Evolutionary conservation across 2,888 invertebrate species (phyloP).

Genomic region (Watsonalla cultraria): DNA sequence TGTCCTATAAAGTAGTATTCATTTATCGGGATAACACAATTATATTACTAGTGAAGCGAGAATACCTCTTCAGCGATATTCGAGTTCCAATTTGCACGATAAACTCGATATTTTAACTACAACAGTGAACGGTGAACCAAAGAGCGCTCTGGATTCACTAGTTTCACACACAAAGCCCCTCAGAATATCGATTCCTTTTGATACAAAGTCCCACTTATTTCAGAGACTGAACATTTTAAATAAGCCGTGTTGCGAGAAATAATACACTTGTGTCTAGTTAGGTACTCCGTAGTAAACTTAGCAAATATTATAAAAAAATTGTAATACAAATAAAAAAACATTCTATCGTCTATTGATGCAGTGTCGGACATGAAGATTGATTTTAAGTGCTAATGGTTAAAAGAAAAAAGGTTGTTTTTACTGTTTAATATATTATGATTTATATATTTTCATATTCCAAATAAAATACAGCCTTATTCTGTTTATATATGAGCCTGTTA

Average conservation of each 20-base stretch:
- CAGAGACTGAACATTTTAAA: background rate
- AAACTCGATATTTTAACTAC: background rate
- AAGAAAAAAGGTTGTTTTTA: too few relatives aligned
- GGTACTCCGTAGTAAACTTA: too few relatives aligned
- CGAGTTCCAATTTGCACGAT: background rate
- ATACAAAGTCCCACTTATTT: background rate
- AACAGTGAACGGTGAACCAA: background rate
- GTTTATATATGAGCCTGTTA: slow-evolving; percentile 63
- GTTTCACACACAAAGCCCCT: background rate
- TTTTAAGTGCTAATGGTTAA: too few relatives aligned
- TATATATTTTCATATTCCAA: slow-evolving; percentile 20
- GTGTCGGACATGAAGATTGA: too few relatives aligned
- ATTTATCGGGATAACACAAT: too few relatives aligned
- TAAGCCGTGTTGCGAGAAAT: background rate
- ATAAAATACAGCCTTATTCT: slow-evolving; percentile 51
- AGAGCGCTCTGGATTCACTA: background rate
- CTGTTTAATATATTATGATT: slow-evolving; percentile 17
- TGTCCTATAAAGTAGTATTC: too few relatives aligned
- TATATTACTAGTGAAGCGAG: background rate
- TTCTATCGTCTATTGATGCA: too few relatives aligned
- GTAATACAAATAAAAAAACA: too few relatives aligned
- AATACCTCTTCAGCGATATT: background rate
- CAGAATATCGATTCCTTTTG: background rate
- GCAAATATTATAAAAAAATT: too few relatives aligned
- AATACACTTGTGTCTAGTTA: too few relatives aligned